phyloP scores from a whole-genome alignment of 64 coral and sea anemone species.

The Montipora foliosa region DNA sequence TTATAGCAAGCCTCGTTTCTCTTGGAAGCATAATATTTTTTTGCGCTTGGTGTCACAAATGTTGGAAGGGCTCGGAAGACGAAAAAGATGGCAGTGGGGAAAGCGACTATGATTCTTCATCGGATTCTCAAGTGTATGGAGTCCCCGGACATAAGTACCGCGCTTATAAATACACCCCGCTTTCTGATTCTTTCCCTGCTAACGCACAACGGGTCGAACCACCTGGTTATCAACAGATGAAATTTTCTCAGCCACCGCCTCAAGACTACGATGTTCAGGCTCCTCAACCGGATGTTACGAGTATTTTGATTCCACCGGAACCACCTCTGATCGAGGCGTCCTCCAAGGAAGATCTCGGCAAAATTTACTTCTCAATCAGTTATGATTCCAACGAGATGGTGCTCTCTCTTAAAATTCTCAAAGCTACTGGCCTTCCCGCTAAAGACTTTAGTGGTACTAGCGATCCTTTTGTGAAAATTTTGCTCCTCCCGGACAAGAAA shows the following conservation, averaged over 20 bases:
- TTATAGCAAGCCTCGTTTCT: conserved; percentile 49
- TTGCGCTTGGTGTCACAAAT: conserved; percentile 74
- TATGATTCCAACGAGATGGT: conserved; percentile 84
- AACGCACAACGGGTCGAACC: conserved; percentile 8
- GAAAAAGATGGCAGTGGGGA: conserved; percentile 21
- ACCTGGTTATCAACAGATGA: conserved; percentile 60
- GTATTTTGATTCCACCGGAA: conserved; percentile 78
- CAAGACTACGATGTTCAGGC: conserved; percentile 76
- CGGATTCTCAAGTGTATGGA: conserved; percentile 54
- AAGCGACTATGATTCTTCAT: conserved; percentile 43
- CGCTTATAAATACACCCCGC: background rate
- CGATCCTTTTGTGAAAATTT: conserved; percentile 95
- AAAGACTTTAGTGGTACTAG: conserved; percentile 98
- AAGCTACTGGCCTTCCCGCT: conserved; percentile 87
- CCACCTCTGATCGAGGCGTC: conserved; percentile 57
- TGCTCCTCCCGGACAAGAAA: conserved; percentile 94
- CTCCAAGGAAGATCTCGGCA: conserved; percentile 81
- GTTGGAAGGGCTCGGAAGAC: conserved; percentile 58
- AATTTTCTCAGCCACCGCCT: conserved; percentile 85
- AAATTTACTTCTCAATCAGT: conserved; percentile 88
- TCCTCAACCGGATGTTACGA: conserved; percentile 70
- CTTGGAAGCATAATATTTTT: conserved; percentile 52
- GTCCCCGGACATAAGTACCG: conserved; percentile 43
- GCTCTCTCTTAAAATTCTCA: conserved; percentile 90
- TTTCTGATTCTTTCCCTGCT: conserved; percentile 12